A percentile compares a stretch with the other conserved stretches of the same genome.
phyloP scores from a whole-genome alignment of 2,797 vertebrate genomes.

The Staurois parvus region DNA sequence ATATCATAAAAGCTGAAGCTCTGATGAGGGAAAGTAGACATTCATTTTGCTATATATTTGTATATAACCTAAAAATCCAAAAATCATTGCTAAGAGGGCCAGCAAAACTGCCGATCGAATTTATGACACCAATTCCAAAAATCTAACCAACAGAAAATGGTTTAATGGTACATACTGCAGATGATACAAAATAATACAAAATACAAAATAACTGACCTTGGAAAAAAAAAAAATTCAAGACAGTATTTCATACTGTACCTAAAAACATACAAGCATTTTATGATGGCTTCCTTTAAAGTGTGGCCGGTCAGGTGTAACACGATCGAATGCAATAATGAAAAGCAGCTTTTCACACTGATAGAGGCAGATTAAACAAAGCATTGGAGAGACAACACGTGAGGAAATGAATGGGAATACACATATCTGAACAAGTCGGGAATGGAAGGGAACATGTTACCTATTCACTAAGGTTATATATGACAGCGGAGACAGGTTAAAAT shows the following conservation, averaged over 20 bases:
- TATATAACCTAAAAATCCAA: neutral
- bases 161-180: neutral
- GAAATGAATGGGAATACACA: neutral
- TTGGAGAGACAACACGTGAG: neutral
- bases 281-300: neutral
- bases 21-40: neutral
- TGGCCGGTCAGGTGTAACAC: neutral
- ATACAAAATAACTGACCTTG: neutral
- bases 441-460: neutral
- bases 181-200: neutral
- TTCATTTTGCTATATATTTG: neutral
- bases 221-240: neutral
- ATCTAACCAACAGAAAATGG: neutral
- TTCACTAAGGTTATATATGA: neutral
- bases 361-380: slow-evolving; percentile 4
- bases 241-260: neutral
- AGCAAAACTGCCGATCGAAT: neutral
- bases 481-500: neutral
- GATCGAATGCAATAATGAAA: neutral
- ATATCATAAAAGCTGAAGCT: neutral
- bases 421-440: neutral
- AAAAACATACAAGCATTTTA: neutral
- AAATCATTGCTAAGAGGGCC: neutral
- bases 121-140: neutral
- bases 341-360: neutral